These are phyloP conservation scores for Apomyelois bistriatella DNA, from an alignment of 2,888 invertebrate species.

Conservation along the genomic window DNA sequence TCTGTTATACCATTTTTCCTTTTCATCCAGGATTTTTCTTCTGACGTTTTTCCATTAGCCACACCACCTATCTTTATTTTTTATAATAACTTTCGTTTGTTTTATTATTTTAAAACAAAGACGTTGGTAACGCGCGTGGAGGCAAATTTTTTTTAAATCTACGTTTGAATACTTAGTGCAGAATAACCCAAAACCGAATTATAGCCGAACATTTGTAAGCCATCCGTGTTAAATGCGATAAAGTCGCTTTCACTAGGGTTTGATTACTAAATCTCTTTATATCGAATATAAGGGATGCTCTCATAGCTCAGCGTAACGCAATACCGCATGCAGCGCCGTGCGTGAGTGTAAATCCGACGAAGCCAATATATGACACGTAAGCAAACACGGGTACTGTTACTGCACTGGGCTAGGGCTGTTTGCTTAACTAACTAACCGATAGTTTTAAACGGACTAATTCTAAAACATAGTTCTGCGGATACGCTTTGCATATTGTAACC, in stretches of 20 bases:
- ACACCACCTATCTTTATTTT: no score
- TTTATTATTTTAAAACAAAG: no score
- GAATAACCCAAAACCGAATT: neutral
- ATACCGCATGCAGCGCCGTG: conserved; percentile 54
- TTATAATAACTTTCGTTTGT: no score
- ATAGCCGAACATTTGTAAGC: conserved; percentile 9
- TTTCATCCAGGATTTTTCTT: no score
- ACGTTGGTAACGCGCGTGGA: no score
- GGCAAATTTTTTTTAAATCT: no score
- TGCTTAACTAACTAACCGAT: neutral
- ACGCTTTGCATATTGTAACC: no score
- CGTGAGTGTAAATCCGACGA: conserved; percentile 73
- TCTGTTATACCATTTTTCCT: no score
- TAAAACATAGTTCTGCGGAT: neutral
- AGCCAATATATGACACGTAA: conserved; percentile 80
- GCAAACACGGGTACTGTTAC: conserved; percentile 63
- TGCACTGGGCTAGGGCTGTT: conserved; percentile 45
- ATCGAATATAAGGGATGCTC: conserved; percentile 8
- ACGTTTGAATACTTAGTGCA: no score
- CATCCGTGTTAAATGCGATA: conserved; percentile 17
- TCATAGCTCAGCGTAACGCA: conserved; percentile 59
- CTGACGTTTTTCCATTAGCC: no score
- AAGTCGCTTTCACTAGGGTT: conserved; percentile 28
- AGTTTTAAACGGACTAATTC: neutral
- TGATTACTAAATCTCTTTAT: conserved; percentile 39